Evolutionary conservation across 2,888 invertebrate species (phyloP).

Genomic region (Congeria kusceri): DNA sequence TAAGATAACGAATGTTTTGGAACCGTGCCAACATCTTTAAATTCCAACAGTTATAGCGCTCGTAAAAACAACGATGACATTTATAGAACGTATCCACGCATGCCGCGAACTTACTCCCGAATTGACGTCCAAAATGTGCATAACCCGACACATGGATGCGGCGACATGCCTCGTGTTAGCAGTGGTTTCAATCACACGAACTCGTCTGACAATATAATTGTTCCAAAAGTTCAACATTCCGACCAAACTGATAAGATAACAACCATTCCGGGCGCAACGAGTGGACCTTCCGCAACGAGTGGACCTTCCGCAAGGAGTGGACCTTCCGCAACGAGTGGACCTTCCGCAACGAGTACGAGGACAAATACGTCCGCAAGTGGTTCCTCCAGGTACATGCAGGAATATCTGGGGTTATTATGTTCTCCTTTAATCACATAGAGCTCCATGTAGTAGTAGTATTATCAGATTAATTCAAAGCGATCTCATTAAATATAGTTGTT

Average conservation of each 20-base stretch:
- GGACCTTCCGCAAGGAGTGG: no score
- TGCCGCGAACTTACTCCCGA: constrained; percentile 27
- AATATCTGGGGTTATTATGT: no score
- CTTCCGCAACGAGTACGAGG: constrained; percentile 56
- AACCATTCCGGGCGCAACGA: not conserved
- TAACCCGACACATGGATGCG: not conserved
- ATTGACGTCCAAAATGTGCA: constrained; percentile 2
- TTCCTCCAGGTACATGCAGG: constrained; percentile 38
- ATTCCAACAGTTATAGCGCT: not conserved
- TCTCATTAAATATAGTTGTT: no score
- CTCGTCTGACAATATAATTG: not conserved
- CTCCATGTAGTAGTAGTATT: no score
- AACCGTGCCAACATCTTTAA: not conserved
- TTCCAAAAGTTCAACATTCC: not conserved
- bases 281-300: no score
- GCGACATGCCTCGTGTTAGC: not conserved
- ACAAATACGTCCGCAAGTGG: constrained; percentile 56
- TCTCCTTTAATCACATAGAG: no score
- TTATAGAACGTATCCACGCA: constrained; percentile 32
- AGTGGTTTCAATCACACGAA: not conserved
- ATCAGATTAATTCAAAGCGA: no score
- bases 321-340: constrained; percentile 68
- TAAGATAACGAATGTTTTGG: not conserved
- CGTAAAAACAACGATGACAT: constrained; percentile 1
- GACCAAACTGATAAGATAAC: not conserved